phyloP scores from a whole-genome alignment of 2,888 invertebrate species.

The Galeopsomyia nigrocyanea region DNA sequence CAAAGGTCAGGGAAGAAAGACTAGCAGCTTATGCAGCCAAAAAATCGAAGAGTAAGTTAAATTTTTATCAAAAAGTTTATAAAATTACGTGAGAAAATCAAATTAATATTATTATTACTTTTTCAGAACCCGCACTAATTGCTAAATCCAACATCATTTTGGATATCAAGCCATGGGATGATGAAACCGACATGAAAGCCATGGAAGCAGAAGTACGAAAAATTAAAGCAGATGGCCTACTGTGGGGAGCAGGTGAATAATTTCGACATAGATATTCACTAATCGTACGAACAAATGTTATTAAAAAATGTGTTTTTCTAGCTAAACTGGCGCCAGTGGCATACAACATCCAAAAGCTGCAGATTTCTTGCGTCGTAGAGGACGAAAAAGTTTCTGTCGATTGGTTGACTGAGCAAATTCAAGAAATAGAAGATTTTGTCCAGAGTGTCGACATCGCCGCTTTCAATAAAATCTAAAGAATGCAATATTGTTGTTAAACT shows the following conservation, averaged over 20 bases:
- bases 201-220: slow-evolving; percentile 86
- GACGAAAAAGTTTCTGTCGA: slow-evolving; percentile 96
- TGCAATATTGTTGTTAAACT: slow-evolving; percentile 14
- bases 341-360: slow-evolving; percentile 92
- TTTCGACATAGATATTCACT: slow-evolving; percentile 14
- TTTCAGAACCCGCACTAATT: slow-evolving; percentile 84
- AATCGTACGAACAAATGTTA: slow-evolving; percentile 1
- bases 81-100: background rate
- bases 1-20: slow-evolving; percentile 84
- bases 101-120: background rate
- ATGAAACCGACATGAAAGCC: slow-evolving; percentile 91
- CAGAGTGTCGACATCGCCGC: slow-evolving; percentile 96
- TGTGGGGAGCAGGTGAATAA: slow-evolving; percentile 88
- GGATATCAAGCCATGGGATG: slow-evolving; percentile 94
- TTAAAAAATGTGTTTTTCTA: slow-evolving; percentile 59
- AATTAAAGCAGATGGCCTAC: slow-evolving; percentile 85
- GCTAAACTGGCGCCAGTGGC: slow-evolving; percentile 92
- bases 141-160: slow-evolving; percentile 96
- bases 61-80: slow-evolving; percentile 17
- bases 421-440: slow-evolving; percentile 86
- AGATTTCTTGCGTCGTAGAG: slow-evolving; percentile 93
- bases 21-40: slow-evolving; percentile 91
- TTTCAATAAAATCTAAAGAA: slow-evolving; percentile 90
- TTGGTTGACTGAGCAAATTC: slow-evolving; percentile 88
- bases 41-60: slow-evolving; percentile 85